Evolutionary conservation across 1,140 invertebrate species (phyloP).

Genomic region (Atta colombica): DNA sequence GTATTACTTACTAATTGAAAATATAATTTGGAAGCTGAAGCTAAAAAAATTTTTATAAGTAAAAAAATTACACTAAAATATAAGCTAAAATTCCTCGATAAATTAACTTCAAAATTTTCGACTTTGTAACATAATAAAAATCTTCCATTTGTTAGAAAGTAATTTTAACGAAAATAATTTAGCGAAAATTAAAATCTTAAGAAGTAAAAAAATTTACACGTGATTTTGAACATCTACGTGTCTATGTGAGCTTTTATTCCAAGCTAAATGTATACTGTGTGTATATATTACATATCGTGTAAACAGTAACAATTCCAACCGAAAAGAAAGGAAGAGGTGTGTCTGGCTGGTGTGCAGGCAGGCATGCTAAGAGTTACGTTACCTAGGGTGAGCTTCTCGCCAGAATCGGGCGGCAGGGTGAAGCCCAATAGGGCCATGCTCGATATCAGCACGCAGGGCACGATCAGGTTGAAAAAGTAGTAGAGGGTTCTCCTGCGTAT

Average conservation of each 20-base stretch:
- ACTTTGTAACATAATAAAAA: background rate
- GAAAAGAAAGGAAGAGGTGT: constrained; percentile 66
- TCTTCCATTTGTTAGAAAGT: background rate
- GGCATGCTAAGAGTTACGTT: constrained; percentile 85
- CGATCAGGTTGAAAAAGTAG: constrained; percentile 99
- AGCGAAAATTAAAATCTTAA: background rate
- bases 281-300: constrained; percentile 60
- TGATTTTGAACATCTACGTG: background rate
- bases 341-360: constrained; percentile 75
- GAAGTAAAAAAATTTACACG: background rate
- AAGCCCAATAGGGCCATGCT: constrained; percentile 99
- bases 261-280: constrained; percentile 24
- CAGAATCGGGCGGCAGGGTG: constrained; percentile 98
- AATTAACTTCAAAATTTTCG: background rate
- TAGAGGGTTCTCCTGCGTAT: constrained; percentile 98
- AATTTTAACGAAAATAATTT: background rate
- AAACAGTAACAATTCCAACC: constrained; percentile 60
- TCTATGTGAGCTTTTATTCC: constrained; percentile 1
- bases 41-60: background rate
- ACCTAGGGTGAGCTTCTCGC: constrained; percentile 99
- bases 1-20: background rate
- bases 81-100: background rate
- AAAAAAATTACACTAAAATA: background rate
- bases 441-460: constrained; percentile 99
- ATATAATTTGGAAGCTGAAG: background rate